A percentile compares a stretch with the other conserved stretches of the same genome.
phyloP scores from a whole-genome alignment of 1,140 invertebrate species.

The Anastrepha obliqua region DNA sequence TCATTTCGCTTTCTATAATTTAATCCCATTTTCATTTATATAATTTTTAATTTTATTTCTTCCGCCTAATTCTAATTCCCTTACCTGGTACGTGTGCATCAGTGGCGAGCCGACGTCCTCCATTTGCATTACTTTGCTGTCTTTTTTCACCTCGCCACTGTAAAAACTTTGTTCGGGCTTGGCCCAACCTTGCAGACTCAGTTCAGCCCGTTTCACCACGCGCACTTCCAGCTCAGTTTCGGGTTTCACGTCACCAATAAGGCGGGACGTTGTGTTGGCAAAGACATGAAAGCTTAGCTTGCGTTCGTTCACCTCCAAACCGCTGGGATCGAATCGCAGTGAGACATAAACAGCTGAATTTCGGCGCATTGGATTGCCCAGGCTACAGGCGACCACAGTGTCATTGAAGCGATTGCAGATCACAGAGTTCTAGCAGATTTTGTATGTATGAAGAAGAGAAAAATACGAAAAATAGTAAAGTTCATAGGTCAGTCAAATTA shows the following conservation, averaged over 20 bases:
- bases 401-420: slow-evolving; percentile 84
- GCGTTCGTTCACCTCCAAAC: slow-evolving; percentile 81
- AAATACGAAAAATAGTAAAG: not conserved
- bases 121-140: slow-evolving; percentile 87
- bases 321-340: slow-evolving; percentile 87
- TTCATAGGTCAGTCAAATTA: not conserved
- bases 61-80: not conserved
- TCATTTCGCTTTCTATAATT: not conserved
- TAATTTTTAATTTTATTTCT: not conserved
- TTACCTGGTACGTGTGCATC: slow-evolving; percentile 88
- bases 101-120: slow-evolving; percentile 91
- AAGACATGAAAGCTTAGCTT: slow-evolving; percentile 83
- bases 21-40: not conserved
- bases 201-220: slow-evolving; percentile 88
- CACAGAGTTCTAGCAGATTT: slow-evolving; percentile 72
- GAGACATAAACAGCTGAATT: slow-evolving; percentile 77
- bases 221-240: slow-evolving; percentile 78
- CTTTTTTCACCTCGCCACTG: slow-evolving; percentile 84
- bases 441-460: not conserved
- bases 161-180: slow-evolving; percentile 88
- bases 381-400: slow-evolving; percentile 84
- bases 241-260: slow-evolving; percentile 77
- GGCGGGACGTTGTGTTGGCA: slow-evolving; percentile 91
- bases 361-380: slow-evolving; percentile 91
- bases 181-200: slow-evolving; percentile 84